phyloP scores from a whole-genome alignment of 2,797 vertebrate species.

The Onychomys torridus region DNA sequence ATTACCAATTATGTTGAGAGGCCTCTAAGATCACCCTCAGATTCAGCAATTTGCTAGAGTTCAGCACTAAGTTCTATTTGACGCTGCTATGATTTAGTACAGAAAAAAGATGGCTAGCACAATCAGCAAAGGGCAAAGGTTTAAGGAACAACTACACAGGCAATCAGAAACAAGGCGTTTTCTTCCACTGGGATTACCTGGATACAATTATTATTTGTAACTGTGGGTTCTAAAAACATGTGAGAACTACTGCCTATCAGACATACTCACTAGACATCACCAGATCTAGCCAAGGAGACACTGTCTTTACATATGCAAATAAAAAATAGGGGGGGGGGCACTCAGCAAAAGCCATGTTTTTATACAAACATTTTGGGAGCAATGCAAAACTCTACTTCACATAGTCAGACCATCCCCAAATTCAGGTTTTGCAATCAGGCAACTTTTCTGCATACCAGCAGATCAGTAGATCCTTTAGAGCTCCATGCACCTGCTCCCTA shows the following conservation, averaged over 20 bases:
- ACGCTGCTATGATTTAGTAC: neutral
- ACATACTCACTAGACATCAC: neutral
- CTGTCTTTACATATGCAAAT: neutral
- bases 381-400: neutral
- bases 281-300: neutral
- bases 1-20: neutral
- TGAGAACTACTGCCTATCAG: constrained; percentile 1
- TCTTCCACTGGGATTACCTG: neutral
- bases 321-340: neutral
- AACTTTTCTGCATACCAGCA: neutral
- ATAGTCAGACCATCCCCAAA: neutral
- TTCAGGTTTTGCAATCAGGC: neutral
- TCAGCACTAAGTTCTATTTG: neutral
- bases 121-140: constrained; percentile 14
- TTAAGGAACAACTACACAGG: neutral
- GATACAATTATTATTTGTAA: neutral
- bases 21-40: neutral
- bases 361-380: neutral
- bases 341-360: constrained; percentile 39
- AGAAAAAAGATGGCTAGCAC: neutral
- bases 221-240: neutral
- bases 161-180: neutral
- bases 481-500: neutral
- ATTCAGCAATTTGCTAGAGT: neutral
- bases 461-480: neutral